Evolutionary conservation across 2,113 vertebrate genomes (phyloP).

Genomic region (Halichoeres trimaculatus): DNA sequence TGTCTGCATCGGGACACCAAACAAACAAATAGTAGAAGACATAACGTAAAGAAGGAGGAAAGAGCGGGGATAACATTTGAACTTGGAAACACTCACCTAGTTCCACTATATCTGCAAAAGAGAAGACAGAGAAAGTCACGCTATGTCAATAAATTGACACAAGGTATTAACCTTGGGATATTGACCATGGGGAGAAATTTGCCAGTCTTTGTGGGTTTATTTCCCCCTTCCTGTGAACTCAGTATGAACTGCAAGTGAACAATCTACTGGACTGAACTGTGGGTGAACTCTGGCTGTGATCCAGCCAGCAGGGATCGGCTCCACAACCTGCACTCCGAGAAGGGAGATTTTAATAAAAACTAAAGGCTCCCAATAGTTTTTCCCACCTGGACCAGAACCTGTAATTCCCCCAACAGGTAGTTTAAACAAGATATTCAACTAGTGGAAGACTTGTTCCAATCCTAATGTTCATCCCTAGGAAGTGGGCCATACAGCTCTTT

Average conservation of each 20-base stretch:
- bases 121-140: conserved; percentile 66
- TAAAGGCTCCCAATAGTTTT: conserved; percentile 21
- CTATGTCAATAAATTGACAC: conserved; percentile 63
- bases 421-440: conserved; percentile 23
- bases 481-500: conserved; percentile 12
- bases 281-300: conserved; percentile 62
- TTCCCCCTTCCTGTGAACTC: conserved; percentile 51
- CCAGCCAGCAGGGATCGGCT: conserved; percentile 54
- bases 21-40: conserved; percentile 19
- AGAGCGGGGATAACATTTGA: conserved; percentile 33
- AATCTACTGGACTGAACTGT: conserved; percentile 73
- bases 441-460: conserved; percentile 12
- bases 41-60: conserved; percentile 7
- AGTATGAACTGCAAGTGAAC: conserved; percentile 52
- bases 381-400: neutral
- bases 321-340: conserved; percentile 32
- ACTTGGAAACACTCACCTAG: conserved; percentile 73
- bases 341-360: conserved; percentile 56
- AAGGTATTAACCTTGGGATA: conserved; percentile 72
- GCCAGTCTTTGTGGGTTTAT: conserved; percentile 58
- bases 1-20: conserved; percentile 2
- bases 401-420: conserved; percentile 20
- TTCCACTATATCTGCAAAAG: conserved; percentile 72
- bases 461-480: neutral
- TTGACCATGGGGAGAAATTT: conserved; percentile 74